Percentiles rank a stretch among this genome's conserved stretches.
Conservation (phyloP, 1,140 invertebrate species). For the Tetragnatha versicolor region DNA sequence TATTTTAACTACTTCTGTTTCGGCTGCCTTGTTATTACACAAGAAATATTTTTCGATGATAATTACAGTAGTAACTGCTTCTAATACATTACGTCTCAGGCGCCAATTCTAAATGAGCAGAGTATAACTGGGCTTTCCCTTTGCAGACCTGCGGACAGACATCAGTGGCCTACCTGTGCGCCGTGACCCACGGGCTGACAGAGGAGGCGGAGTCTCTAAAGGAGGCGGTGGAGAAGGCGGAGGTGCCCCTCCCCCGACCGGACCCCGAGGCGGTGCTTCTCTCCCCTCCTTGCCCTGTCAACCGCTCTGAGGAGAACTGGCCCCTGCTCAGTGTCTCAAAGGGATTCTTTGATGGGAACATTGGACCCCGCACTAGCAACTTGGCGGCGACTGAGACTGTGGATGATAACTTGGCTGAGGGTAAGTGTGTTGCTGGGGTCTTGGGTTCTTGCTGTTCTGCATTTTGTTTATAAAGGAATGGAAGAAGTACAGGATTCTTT, state of each 20-base stretch:
- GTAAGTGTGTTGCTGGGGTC: slow-evolving; percentile 3
- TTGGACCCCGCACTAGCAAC: slow-evolving; percentile 49
- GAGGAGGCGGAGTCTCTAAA: slow-evolving; percentile 82
- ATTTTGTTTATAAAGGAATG: no score
- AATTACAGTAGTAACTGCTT: no score
- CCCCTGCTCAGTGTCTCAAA: slow-evolving; percentile 89
- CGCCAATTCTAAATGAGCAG: no score
- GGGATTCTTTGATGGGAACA: slow-evolving; percentile 67
- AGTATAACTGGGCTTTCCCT: no score
- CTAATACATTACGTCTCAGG: no score
- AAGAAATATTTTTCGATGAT: no score
- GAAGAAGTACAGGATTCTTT: no score
- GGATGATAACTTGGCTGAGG: slow-evolving; percentile 55
- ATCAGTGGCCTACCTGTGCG: slow-evolving; percentile 90
- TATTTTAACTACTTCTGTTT: no score
- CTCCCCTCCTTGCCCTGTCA: slow-evolving; percentile 86
- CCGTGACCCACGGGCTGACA: slow-evolving; percentile 88
- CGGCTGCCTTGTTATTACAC: no score
- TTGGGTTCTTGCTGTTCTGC: no score
- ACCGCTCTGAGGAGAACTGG: slow-evolving; percentile 92
- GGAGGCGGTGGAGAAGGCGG: slow-evolving; percentile 71
- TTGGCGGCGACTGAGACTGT: slow-evolving; percentile 45
- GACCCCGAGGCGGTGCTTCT: slow-evolving; percentile 81
- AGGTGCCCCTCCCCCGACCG: slow-evolving; percentile 73
- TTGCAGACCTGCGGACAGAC: slow-evolving; percentile 71